Conservation (phyloP, 2,888 invertebrate species). For the Eulithis prunata region DNA sequence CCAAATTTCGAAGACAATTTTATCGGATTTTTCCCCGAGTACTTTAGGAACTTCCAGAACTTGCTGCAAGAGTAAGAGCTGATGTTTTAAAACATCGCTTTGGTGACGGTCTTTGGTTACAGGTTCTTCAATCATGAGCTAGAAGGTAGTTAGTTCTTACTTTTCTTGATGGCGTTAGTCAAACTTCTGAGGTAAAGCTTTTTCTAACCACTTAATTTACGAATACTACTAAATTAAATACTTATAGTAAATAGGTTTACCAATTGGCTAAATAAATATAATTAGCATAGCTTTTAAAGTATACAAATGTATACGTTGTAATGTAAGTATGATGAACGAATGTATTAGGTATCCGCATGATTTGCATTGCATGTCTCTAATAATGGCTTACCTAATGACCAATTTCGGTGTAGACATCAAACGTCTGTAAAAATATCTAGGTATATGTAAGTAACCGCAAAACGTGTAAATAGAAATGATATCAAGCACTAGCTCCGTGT, state of each 20-base stretch:
- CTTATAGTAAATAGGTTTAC: too few species aligned
- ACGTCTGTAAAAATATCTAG: not conserved
- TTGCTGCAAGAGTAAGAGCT: conserved; percentile 71
- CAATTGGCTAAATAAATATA: not conserved
- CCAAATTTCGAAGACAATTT: conserved; percentile 44
- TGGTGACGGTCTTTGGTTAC: conserved; percentile 59
- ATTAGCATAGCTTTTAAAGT: not conserved
- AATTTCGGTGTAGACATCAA: not conserved
- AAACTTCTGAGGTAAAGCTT: too few species aligned
- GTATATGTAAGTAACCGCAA: not conserved
- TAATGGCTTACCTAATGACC: conserved; percentile 1
- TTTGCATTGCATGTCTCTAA: conserved; percentile 1
- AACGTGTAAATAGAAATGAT: not conserved
- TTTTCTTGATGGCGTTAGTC: not conserved
- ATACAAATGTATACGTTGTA: not conserved
- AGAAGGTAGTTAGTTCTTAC: conserved; percentile 10
- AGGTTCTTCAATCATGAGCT: conserved; percentile 30
- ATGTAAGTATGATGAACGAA: not conserved
- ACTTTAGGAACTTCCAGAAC: conserved; percentile 68
- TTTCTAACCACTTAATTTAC: not conserved
- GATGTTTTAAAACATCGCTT: conserved; percentile 53
- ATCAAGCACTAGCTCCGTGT: conserved; percentile 16
- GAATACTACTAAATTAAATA: too few species aligned
- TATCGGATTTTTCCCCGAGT: conserved; percentile 66
- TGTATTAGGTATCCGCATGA: not conserved